phyloP scores from a whole-genome alignment of 1,140 invertebrate species.

The Archivesica marissinica region DNA sequence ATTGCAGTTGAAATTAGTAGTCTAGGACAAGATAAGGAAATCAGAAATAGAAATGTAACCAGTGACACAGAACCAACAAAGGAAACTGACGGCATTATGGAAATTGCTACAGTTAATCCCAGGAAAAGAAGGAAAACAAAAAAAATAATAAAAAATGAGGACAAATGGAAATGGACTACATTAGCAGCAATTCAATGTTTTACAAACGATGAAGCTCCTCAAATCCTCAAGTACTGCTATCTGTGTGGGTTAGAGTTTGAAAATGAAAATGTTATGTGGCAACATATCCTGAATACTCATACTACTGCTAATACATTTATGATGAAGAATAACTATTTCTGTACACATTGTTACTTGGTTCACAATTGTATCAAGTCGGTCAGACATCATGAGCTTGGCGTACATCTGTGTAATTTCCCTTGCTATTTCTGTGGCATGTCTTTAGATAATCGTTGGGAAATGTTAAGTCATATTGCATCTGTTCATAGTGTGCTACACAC shows the following conservation, averaged over 20 bases:
- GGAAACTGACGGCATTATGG: too few species aligned
- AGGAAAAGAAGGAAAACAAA: too few species aligned
- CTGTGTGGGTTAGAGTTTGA: background rate
- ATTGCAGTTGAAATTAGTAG: too few species aligned
- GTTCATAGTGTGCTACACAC: background rate
- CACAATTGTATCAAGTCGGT: background rate
- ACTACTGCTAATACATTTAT: background rate
- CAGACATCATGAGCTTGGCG: background rate
- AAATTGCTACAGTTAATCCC: too few species aligned
- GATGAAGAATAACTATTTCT: background rate
- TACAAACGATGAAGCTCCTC: background rate
- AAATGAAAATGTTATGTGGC: background rate
- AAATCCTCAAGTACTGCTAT: background rate
- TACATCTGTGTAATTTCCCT: slow-evolving; percentile 4
- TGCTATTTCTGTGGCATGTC: slow-evolving; percentile 46
- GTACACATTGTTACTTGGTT: slow-evolving; percentile 16
- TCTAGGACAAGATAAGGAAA: too few species aligned
- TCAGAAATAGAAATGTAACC: too few species aligned
- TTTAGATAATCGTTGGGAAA: background rate
- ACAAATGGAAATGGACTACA: background rate
- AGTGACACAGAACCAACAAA: too few species aligned
- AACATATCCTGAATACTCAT: slow-evolving; percentile 1
- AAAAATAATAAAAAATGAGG: too few species aligned
- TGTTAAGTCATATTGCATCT: background rate
- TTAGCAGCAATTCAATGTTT: background rate